Conservation (phyloP, 2,113 vertebrate genomes). For the Entomyzon cyanotis region DNA sequence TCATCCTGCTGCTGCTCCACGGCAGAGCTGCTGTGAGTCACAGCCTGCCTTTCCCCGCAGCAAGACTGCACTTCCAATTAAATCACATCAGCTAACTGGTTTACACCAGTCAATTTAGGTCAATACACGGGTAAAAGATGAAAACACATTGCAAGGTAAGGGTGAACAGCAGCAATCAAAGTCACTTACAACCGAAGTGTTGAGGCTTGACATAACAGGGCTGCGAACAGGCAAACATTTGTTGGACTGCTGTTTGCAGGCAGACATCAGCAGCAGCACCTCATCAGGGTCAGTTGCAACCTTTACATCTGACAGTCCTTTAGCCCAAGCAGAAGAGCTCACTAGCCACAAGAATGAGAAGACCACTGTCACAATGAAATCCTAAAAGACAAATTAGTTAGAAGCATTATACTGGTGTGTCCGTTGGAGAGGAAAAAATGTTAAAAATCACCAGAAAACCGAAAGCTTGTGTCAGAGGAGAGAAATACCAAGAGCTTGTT, state of each 20-base stretch:
- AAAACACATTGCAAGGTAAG: not conserved
- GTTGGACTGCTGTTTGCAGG: constrained; percentile 90
- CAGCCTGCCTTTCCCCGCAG: not conserved
- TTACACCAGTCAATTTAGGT: not conserved
- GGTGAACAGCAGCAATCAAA: not conserved
- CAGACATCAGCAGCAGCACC: constrained; percentile 88
- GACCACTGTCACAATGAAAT: constrained; percentile 95
- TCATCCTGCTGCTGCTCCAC: not conserved
- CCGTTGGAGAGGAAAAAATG: not conserved
- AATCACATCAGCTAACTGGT: not conserved
- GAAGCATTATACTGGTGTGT: constrained; percentile 8
- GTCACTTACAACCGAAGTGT: constrained; percentile 92
- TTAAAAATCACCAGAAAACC: not conserved
- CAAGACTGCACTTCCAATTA: not conserved
- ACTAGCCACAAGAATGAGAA: constrained; percentile 99
- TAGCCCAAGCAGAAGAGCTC: constrained; percentile 96
- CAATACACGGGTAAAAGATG: not conserved
- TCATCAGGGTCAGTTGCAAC: constrained; percentile 90
- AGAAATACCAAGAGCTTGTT: not conserved
- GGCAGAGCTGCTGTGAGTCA: not conserved
- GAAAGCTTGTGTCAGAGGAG: not conserved
- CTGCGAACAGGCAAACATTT: constrained; percentile 87
- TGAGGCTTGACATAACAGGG: constrained; percentile 94
- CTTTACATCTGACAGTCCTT: constrained; percentile 96
- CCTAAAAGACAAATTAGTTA: constrained; percentile 76